Base-by-base conservation (phyloP, 2,113 vertebrate genomes). In the Melanerpes aurifrons region DNA sequence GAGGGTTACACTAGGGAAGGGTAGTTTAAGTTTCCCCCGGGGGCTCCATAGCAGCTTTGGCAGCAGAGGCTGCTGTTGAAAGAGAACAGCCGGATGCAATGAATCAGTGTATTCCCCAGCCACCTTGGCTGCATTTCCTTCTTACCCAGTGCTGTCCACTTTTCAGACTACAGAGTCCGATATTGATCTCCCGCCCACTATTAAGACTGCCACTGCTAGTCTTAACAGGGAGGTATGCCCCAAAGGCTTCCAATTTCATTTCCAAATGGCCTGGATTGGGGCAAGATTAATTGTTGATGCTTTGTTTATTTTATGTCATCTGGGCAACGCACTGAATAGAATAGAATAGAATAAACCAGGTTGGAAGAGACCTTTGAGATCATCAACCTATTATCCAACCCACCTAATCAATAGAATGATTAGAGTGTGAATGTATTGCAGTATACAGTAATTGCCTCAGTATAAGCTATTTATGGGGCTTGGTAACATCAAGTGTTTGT, bases 81-180 rank as follows among this genome's bases (percentile, higher is more conserved):
- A 74, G 89, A 93, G 91, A 95, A 8, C 91, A 95, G 97, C n/a
- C 24, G 48, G 88, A 93, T 96, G 92, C 94, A 47, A 71, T 96
- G 92, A 82, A 92, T 96, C 97, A 29, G 0, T 58, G 91, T 32
- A 94, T 95, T 96, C 96, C 93, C 96, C 75, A 91, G 89, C 45
- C 29, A 1, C 58, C 26, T 67, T 0, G 6, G 25, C 73, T 82
- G 73, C 5, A 0, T 43, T 91, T 77, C 95, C 95, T 92, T 58
- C 91, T 81, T 61, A 18, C 54, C 62, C 83, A 8, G 37, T 5
- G 59, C 94, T 92, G 87, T 56, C 95, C 95, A n/a, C 43, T 72
- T 16, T 18, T 73, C 72, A 61, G 35, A 8, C 87, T 54, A 4
- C 84, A 62, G 63, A 22, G 71, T 15, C 88, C 2, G 1, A 21